Conservation (phyloP, 2,888 invertebrate species). For the Galeopsomyia nigrocyanea region DNA sequence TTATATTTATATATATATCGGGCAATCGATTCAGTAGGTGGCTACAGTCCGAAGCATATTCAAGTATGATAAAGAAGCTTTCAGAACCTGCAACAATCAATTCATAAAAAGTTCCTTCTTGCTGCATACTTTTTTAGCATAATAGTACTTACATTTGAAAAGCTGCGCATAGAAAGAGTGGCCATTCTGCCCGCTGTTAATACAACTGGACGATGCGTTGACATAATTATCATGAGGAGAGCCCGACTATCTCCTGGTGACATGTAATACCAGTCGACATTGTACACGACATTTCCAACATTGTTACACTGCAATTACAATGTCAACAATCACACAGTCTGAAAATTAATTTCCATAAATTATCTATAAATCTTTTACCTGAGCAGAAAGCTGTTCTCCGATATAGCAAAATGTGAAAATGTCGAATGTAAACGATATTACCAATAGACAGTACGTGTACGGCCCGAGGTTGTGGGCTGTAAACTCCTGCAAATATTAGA, state of each 20-base stretch:
- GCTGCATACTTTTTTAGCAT: neutral
- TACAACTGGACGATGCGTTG: conserved; percentile 50
- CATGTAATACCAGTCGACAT: conserved; percentile 55
- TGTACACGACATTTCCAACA: conserved; percentile 53
- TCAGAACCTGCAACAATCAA: neutral
- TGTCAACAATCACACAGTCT: too few species aligned
- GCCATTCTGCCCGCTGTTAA: conserved; percentile 56
- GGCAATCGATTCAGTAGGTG: too few species aligned
- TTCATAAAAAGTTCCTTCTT: neutral
- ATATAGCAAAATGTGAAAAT: conserved; percentile 42
- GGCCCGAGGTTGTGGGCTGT: too few species aligned
- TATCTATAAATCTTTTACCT: too few species aligned
- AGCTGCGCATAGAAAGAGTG: conserved; percentile 54
- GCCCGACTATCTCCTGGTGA: conserved; percentile 46
- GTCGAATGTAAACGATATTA: conserved; percentile 20
- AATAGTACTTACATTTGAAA: conserved; percentile 53
- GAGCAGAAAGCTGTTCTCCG: conserved; percentile 35
- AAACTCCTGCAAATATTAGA: too few species aligned
- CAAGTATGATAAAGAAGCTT: too few species aligned
- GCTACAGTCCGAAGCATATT: neutral
- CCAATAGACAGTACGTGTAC: neutral
- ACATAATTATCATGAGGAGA: conserved; percentile 52
- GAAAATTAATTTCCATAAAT: too few species aligned
- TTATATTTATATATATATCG: too few species aligned
- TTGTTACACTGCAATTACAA: conserved; percentile 47